phyloP scores from a whole-genome alignment of 2,888 invertebrate species.

The Alentia gelatinosa region DNA sequence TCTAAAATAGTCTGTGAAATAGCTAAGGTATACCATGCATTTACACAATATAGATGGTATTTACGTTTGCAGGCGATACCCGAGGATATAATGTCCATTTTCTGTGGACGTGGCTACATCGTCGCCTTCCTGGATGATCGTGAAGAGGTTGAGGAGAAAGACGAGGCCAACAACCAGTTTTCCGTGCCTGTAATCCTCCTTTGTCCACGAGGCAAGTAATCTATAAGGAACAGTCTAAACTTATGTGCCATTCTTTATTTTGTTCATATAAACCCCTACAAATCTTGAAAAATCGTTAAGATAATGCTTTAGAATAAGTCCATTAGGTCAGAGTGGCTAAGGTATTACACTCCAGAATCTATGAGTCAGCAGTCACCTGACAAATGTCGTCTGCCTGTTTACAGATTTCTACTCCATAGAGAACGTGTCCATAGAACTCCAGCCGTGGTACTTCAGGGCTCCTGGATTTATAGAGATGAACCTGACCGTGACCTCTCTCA shows the following conservation, averaged over 20 bases:
- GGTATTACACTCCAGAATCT: too few species aligned
- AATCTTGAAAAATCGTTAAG: too few species aligned
- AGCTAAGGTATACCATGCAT: too few species aligned
- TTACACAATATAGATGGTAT: too few species aligned
- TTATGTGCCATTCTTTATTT: too few species aligned
- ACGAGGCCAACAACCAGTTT: not conserved
- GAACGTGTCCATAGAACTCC: not conserved
- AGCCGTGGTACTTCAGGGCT: not conserved
- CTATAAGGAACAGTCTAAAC: not conserved
- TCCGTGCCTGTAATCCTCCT: not conserved
- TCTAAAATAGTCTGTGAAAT: too few species aligned
- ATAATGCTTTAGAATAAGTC: too few species aligned
- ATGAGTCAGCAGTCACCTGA: too few species aligned
- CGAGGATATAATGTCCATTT: not conserved
- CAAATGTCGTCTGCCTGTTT: too few species aligned
- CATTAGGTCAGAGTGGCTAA: too few species aligned
- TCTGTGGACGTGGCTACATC: not conserved
- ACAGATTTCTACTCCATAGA: slow-evolving; percentile 34
- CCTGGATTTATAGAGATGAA: not conserved
- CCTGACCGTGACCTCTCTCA: not conserved
- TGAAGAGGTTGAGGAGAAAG: not conserved
- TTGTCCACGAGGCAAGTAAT: not conserved
- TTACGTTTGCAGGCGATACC: not conserved
- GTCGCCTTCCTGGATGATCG: slow-evolving; percentile 22
- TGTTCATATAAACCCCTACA: not conserved